Evolutionary conservation across 1,140 invertebrate species (phyloP).

Genomic region (Acromyrmex heyeri): DNA sequence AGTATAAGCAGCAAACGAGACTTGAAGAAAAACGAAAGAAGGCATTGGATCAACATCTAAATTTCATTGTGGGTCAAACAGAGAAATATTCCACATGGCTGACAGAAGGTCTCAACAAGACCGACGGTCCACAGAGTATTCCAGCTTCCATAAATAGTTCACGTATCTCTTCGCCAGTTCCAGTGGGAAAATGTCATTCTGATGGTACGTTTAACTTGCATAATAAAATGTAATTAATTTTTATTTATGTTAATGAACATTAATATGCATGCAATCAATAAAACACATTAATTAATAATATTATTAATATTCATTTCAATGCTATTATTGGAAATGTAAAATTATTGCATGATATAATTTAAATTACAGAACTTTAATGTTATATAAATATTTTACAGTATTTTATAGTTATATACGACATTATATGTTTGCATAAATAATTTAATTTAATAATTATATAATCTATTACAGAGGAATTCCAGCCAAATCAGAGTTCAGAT

Average conservation of each 20-base stretch:
- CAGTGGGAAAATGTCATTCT: conserved; percentile 83
- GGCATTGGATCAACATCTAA: conserved; percentile 98
- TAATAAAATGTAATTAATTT: conserved; percentile 13
- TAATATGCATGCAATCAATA: neutral
- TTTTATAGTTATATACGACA: neutral
- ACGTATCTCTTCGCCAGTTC: conserved; percentile 84
- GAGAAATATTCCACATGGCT: conserved; percentile 98
- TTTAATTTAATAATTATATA: conserved; percentile 30
- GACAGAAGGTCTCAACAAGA: conserved; percentile 93
- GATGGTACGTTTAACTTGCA: conserved; percentile 81
- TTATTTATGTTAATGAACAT: neutral
- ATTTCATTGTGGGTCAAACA: conserved; percentile 99
- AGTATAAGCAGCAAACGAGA: conserved; percentile 97
- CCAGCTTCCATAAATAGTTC: conserved; percentile 86
- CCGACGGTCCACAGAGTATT: conserved; percentile 84
- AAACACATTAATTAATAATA: neutral
- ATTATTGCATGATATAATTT: conserved; percentile 3
- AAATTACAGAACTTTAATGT: neutral
- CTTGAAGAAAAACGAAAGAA: conserved; percentile 98
- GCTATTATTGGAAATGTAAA: neutral
- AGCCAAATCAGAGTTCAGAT: conserved; percentile 91
- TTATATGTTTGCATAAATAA: conserved; percentile 35
- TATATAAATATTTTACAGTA: neutral
- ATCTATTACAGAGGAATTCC: conserved; percentile 91
- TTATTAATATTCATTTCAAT: neutral